Evolutionary conservation across 2,113 vertebrate genomes (phyloP), one percentile per base, ranked within the genome.

Genomic region (Ptilonorhynchus violaceus): DNA sequence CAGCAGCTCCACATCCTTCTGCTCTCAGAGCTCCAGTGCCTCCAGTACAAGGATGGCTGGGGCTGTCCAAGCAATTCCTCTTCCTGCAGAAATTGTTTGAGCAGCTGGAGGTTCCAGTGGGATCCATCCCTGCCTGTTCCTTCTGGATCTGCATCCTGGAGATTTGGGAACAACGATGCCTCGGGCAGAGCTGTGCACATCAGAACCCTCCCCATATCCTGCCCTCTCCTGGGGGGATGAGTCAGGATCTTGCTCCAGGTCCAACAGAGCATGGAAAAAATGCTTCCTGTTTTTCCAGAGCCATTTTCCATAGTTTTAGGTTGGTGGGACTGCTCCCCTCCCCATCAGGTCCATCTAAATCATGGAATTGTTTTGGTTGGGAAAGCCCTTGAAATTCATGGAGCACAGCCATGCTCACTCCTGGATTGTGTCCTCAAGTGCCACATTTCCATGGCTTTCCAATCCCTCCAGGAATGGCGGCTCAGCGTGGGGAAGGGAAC

Each of bases 241-340:
- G 72, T 80, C 68, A 89, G 35, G 9, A 17, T 85, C 37, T 67
- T 88, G 50, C 22, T 46, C n/a, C 0, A 0, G 2, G 1, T 55
- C 68, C 84, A 91, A 16, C 15, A 41, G 21, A 27, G 37, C 37
- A 37, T 31, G 12, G 11, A 10, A 30, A n/a, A 52, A 12, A 11
- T 13, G 4, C 15, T 27, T 86, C 33, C 11, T 28, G 2, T 24
- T 89, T 70, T 55, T 55, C 31, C 16, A 52, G 23, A 91, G 37
- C 27, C 1, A 0, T 35, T 60, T 82, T 31, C 66, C 10, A 1
- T 2, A 9, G 5, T 0, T 7, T 52, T 2, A 8, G 16, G 2
- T 5, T 85, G 64, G 33, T 41, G n/a, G 30, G 1, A 2, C 27
- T 60, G 21, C 7, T 70, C 31, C 15, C 67, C 17, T 80, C 13